Evolutionary conservation across 2,797 vertebrate genomes (phyloP), one percentile per base, ranked within the genome.

Genomic region (Eulemur mongoz): DNA sequence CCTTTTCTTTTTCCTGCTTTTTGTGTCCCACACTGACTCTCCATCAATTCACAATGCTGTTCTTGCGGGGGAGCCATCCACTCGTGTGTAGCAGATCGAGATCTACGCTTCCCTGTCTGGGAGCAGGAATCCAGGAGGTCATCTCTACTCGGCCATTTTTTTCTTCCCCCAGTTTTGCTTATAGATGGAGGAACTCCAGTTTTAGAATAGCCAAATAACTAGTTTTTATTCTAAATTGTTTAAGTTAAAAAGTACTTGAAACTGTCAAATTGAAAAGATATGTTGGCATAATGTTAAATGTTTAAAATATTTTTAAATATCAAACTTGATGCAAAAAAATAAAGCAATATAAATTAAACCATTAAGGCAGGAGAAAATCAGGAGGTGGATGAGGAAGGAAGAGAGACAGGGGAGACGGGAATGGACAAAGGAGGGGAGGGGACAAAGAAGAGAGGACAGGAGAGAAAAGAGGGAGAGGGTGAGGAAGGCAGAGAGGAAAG

Each of bases 161-260:
- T 45, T 45, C 43, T 45, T 45, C 43, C 43, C 43, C 43, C 2
- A 0, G 2, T 45, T 45, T 92, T 80, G 17, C 12, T 52, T 73
- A 50, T 32, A 40, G 3, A 23, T 73, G 14, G 25, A 18, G 3
- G 63, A 67, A 92, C 10, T 80, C 12, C 1, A 65, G 67, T 92
- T 89, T 95, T 91, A 83, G 23, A 73, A 59, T 32, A 13, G 40
- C 2, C 69, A 80, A 75, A 50, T 54, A 84, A 61, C 23, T 76
- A 50, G 1, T 23, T 45, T 88, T 97, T 89, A 73, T 63, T 79
- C 85, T 95, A 92, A 96, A 79, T 20, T 63, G 4, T 32, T 43
- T 52, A 63, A 7, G 1, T 59, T 83, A 12, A 89, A 92, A 76
- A 73, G 54, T 40, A 81, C 25, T 91, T 40, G 22, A 94, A 95